phyloP scores from a whole-genome alignment of 92 coral and sea anemone genomes.

The Zoanthus sociatus region DNA sequence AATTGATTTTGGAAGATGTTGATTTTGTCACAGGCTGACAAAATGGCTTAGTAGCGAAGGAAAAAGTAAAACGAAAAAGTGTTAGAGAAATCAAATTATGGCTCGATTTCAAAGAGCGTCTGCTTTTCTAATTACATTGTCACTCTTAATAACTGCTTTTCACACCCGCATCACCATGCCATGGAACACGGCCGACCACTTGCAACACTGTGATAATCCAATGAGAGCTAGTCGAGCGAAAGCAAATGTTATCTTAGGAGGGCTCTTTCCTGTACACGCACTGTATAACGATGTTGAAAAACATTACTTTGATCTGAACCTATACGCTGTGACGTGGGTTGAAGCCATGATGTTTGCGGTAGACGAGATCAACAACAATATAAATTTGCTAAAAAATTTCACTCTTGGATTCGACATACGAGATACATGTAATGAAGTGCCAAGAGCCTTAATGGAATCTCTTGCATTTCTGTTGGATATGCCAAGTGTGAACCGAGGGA shows the following conservation, averaged over 20 bases:
- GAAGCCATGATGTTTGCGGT: conserved; percentile 96
- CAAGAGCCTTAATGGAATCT: conserved; percentile 74
- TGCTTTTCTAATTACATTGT: not conserved
- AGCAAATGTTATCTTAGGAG: conserved; percentile 82
- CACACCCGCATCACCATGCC: not conserved
- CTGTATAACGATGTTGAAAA: conserved; percentile 35
- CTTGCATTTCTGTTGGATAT: conserved; percentile 82
- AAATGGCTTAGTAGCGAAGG: conserved; percentile 6
- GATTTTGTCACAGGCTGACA: conserved; percentile 17
- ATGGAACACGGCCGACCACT: not conserved
- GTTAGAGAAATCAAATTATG: not conserved
- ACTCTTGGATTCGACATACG: conserved; percentile 90
- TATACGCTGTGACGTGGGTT: conserved; percentile 88
- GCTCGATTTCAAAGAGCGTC: not conserved
- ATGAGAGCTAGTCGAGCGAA: conserved; percentile 42
- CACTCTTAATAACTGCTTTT: not conserved
- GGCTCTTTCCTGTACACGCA: conserved; percentile 90
- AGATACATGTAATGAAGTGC: conserved; percentile 89
- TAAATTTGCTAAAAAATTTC: conserved; percentile 56
- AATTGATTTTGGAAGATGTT: not conserved
- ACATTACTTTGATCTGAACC: conserved; percentile 65
- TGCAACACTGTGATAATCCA: conserved; percentile 63
- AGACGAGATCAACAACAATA: conserved; percentile 72
- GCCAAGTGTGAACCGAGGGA: conserved; percentile 19
- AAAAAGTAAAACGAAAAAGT: not conserved